Evolutionary conservation across 2,113 vertebrate genomes (phyloP), one percentile per base, ranked within the genome.

Genomic region (Lophius piscatorius): DNA sequence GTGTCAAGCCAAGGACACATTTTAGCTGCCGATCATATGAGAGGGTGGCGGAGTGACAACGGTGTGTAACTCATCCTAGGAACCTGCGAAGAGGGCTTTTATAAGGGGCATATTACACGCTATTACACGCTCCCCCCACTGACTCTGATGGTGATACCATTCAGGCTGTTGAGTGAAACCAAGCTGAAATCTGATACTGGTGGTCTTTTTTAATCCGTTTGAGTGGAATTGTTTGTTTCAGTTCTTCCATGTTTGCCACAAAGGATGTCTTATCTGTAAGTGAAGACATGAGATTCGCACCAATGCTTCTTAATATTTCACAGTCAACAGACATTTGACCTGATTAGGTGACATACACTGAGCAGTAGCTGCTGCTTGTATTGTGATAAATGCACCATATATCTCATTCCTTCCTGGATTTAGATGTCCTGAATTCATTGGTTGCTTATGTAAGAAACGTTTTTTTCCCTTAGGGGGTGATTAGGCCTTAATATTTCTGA

Each of bases 1-100:
- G 74, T 61, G 82, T 78, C 78, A 83, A 39, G 56, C 41, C 70
- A 80, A 87, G 85, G 82, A 70, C 80, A 70, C 7, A 0, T 34
- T 6, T 20, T 55, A 34, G 31, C 42, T 66, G 28, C 3, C 47
- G 63, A 63, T 69, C 57, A 65, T 65, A 14, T 38, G 28, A 76
- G 45, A 35, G 23, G 54, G 49, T 2, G 0, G 22, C 54, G 67
- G 70, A 62, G 36, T 7, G 23, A 47, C 13, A 23, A 40, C 48
- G 26, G 20, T 48, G 14, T 57, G 50, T 4, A 26, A 52, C 33
- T 57, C 47, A 46, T 59, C 24, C 33, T 13, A 26, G 34, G 11
- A 39, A 16, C 18, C 21, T 41, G 23, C 29, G 50, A 52, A 57
- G 20, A 52, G 49, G 24, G 26, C 36, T 35, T 55, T 71, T 35